phyloP scores from a whole-genome alignment of 2,797 vertebrate species.

The Yasuhikotakia modesta region DNA sequence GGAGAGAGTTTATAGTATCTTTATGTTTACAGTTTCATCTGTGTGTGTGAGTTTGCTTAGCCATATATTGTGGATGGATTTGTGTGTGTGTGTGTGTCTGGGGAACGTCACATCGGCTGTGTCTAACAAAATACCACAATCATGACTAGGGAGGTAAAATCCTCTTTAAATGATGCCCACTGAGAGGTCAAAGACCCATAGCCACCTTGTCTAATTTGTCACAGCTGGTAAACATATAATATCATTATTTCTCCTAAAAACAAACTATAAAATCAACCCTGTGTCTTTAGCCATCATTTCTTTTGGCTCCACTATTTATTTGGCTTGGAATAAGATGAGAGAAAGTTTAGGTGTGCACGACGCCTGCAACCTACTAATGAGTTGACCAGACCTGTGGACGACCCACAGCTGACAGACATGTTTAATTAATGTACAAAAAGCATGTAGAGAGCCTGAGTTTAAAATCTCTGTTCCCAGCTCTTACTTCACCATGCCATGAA shows the following conservation, averaged over 20 bases:
- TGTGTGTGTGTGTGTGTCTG: not conserved
- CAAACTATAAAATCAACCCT: not conserved
- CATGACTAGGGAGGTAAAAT: not conserved
- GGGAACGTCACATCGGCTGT: not conserved
- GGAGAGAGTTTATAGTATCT: not conserved
- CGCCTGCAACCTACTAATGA: slow-evolving; percentile 14
- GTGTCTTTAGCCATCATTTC: not conserved
- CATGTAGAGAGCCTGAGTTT: slow-evolving; percentile 9
- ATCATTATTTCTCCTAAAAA: slow-evolving; percentile 12
- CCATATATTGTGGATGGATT: too few species aligned
- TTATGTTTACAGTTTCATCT: too few species aligned
- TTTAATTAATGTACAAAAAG: slow-evolving; percentile 35
- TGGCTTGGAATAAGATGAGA: slow-evolving; percentile 27
- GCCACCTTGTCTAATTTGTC: slow-evolving; percentile 8
- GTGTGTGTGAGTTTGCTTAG: not conserved
- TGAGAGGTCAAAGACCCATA: slow-evolving; percentile 1
- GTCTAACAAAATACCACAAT: not conserved
- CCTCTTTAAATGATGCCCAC: not conserved
- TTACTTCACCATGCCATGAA: slow-evolving; percentile 26
- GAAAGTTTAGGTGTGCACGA: slow-evolving; percentile 7
- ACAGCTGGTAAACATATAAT: slow-evolving; percentile 12
- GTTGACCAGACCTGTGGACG: slow-evolving; percentile 19
- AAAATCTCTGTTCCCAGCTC: slow-evolving; percentile 8
- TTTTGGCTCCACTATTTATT: slow-evolving; percentile 9
- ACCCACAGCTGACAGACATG: slow-evolving; percentile 26